Percentiles rank a stretch among this genome's conserved stretches.
These are phyloP conservation scores for Pangasianodon gigas DNA, from an alignment of 2,113 vertebrate genomes.

Conservation along the genomic window DNA sequence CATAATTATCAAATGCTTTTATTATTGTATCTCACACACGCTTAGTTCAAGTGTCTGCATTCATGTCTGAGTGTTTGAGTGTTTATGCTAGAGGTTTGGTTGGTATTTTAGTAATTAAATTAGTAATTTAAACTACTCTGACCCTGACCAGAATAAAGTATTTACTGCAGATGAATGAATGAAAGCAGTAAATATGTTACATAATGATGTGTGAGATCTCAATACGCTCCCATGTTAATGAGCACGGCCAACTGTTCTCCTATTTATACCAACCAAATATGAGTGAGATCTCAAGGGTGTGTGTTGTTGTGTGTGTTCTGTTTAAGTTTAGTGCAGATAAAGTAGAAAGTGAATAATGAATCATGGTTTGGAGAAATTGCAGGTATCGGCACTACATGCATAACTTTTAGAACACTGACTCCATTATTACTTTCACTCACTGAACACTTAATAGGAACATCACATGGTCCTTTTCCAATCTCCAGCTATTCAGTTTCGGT, in stretches of 20 bases:
- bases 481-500: not conserved
- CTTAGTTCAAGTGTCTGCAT: not conserved
- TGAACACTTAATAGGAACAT: not conserved
- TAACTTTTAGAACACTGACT: not conserved
- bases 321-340: not conserved
- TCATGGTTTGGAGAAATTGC: not conserved
- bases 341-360: not conserved
- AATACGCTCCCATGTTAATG: not conserved
- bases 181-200: not conserved
- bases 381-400: not conserved
- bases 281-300: not conserved
- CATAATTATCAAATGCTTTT: conserved; percentile 62
- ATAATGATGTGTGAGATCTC: not conserved
- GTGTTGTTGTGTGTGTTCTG: not conserved
- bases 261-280: not conserved
- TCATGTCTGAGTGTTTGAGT: not conserved
- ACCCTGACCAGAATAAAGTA: not conserved
- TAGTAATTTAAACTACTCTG: not conserved
- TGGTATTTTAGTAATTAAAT: not conserved
- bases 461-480: not conserved
- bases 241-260: not conserved
- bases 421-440: not conserved
- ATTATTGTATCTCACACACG: conserved; percentile 45
- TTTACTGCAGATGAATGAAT: not conserved
- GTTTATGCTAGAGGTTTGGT: not conserved